phyloP scores from a whole-genome alignment of 2,113 vertebrate species.

The Aramus guarauna region DNA sequence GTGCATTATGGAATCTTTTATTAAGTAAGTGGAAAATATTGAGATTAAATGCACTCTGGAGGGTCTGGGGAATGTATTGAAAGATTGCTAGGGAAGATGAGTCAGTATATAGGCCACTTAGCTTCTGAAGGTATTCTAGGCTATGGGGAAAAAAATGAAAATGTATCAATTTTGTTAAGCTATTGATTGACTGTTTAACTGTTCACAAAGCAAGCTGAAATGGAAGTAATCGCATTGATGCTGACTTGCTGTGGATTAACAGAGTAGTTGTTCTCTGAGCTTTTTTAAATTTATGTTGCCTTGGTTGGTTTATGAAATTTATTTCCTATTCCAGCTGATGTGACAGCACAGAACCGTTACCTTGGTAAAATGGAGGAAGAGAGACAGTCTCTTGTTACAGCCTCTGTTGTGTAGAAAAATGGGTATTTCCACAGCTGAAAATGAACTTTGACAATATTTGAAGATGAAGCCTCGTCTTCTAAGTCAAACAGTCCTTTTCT shows the following conservation, averaged over 20 bases:
- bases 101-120: neutral
- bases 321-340: neutral
- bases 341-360: neutral
- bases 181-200: neutral
- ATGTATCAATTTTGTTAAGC: neutral
- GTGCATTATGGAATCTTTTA: conserved; percentile 95
- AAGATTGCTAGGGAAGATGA: neutral
- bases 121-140: neutral
- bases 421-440: neutral
- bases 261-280: neutral
- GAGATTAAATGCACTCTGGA: neutral
- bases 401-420: neutral
- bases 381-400: neutral
- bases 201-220: neutral
- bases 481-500: neutral
- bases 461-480: neutral
- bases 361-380: neutral
- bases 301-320: neutral
- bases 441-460: neutral
- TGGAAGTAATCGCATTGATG: neutral
- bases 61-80: neutral
- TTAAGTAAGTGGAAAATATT: conserved; percentile 79
- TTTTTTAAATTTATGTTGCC: neutral
- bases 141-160: neutral
- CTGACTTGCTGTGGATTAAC: neutral